phyloP scores from a whole-genome alignment of 2,113 vertebrate species.

The Larimichthys crocea region DNA sequence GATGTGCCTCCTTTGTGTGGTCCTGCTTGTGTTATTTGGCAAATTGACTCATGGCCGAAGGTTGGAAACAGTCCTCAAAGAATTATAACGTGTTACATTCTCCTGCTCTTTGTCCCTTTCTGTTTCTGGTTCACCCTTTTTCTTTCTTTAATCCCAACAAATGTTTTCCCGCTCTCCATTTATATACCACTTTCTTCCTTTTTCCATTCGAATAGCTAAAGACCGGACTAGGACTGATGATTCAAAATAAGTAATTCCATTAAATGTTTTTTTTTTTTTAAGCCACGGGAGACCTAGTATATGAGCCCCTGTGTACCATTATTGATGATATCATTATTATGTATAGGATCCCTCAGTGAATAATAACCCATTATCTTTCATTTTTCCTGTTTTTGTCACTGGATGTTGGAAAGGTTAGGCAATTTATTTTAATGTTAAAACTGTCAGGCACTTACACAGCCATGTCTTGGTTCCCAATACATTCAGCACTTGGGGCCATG shows the following conservation, averaged over 20 bases:
- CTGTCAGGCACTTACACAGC: constrained; percentile 83
- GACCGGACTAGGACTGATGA: constrained; percentile 75
- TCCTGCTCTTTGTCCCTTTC: constrained; percentile 39
- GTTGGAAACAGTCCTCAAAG: constrained; percentile 71
- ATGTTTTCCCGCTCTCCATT: constrained; percentile 31
- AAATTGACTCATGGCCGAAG: constrained; percentile 79
- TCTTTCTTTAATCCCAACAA: constrained; percentile 35
- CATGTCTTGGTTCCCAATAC: constrained; percentile 78
- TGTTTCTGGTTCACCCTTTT: constrained; percentile 17
- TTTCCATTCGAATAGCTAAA: constrained; percentile 66
- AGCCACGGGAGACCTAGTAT: constrained; percentile 74
- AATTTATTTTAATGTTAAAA: constrained; percentile 88
- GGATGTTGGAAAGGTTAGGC: constrained; percentile 87
- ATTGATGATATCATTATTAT: constrained; percentile 88
- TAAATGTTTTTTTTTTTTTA: constrained; percentile 72
- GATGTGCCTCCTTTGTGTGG: constrained; percentile 78
- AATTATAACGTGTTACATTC: constrained; percentile 74
- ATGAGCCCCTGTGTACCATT: constrained; percentile 72
- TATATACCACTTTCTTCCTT: constrained; percentile 19
- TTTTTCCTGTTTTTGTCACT: constrained; percentile 87
- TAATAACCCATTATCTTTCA: constrained; percentile 87
- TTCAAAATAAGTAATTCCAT: constrained; percentile 83
- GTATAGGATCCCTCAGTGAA: constrained; percentile 84
- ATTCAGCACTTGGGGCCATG: constrained; percentile 80
- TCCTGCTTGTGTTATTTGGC: constrained; percentile 82